A percentile compares a stretch with the other conserved stretches of the same genome.
phyloP scores from a whole-genome alignment of 2,797 vertebrate genomes.

The Syndactyla subalaris region DNA sequence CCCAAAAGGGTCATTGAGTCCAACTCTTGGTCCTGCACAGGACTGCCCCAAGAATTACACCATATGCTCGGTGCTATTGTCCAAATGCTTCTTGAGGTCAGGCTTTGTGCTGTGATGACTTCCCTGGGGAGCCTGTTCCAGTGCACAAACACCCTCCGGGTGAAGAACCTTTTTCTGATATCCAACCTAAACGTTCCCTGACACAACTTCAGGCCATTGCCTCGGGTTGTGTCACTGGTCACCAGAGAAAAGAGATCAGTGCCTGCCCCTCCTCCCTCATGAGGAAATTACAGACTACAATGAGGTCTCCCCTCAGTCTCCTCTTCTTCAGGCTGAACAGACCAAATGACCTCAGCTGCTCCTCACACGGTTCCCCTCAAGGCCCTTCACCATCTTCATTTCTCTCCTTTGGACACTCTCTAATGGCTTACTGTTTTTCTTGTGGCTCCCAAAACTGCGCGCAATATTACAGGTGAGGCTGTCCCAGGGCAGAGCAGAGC shows the following conservation, averaged over 20 bases:
- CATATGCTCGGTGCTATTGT: not conserved
- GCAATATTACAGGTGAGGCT: no score
- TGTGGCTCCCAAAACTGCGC: not conserved
- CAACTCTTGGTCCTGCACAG: not conserved
- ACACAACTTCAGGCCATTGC: not conserved
- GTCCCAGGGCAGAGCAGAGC: no score
- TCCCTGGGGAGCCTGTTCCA: not conserved
- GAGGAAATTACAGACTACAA: not conserved
- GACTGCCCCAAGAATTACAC: not conserved
- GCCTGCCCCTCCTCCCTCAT: not conserved
- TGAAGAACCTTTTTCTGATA: not conserved
- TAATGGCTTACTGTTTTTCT: not conserved
- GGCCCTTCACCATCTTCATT: not conserved
- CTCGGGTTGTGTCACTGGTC: not conserved
- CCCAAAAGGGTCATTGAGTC: no score
- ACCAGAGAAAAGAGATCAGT: not conserved
- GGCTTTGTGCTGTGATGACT: not conserved
- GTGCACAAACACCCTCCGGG: accelerated
- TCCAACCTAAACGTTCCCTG: not conserved
- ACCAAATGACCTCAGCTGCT: not conserved
- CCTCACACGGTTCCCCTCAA: not conserved
- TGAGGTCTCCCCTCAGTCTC: not conserved
- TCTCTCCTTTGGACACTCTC: not conserved
- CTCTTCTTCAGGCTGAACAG: not conserved
- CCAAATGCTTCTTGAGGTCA: not conserved